phyloP scores from a whole-genome alignment of 2,113 vertebrate species.

The Danionella cerebrum region DNA sequence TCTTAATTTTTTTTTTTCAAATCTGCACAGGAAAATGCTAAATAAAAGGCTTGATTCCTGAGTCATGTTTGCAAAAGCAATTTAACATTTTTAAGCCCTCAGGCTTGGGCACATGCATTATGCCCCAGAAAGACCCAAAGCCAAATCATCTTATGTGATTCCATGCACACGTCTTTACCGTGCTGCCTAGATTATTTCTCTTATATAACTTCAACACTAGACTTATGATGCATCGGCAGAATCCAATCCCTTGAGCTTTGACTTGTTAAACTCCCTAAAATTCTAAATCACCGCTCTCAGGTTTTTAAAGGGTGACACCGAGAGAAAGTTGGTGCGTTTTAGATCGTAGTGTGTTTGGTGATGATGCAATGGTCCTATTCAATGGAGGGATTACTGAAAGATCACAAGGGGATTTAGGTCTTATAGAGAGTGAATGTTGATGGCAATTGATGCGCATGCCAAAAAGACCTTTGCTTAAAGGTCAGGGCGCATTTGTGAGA shows the following conservation, averaged over 20 bases:
- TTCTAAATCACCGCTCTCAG: background rate
- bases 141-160: constrained; percentile 24
- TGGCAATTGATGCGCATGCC: background rate
- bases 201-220: constrained; percentile 28
- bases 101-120: background rate
- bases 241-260: background rate
- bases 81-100: background rate
- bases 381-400: constrained; percentile 14
- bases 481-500: background rate
- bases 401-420: constrained; percentile 23
- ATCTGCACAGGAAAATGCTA: too few relatives aligned
- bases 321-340: background rate
- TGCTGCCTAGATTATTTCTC: constrained; percentile 15
- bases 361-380: constrained; percentile 21
- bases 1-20: background rate
- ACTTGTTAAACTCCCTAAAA: constrained; percentile 9
- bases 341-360: background rate
- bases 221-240: background rate
- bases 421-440: background rate
- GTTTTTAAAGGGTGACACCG: background rate
- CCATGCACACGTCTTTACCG: constrained; percentile 1
- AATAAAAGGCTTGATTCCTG: background rate
- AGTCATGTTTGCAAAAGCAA: constrained; percentile 18
- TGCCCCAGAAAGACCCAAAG: constrained; percentile 8
- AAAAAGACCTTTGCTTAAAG: background rate